phyloP scores from a whole-genome alignment of 2,113 vertebrate genomes.

The Burhinus bistriatus region DNA sequence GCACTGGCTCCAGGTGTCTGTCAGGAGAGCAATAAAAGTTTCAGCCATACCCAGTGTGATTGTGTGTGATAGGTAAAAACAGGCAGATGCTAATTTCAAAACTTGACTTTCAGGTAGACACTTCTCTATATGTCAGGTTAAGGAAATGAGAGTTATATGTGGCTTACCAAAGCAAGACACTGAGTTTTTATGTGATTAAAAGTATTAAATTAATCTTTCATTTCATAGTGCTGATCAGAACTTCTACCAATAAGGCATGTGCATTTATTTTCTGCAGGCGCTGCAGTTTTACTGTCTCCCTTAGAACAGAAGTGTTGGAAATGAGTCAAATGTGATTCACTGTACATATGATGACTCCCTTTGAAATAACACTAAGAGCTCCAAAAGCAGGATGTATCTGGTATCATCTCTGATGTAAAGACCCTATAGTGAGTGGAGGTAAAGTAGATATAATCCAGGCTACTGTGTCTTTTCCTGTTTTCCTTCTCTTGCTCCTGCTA shows the following conservation, averaged over 20 bases:
- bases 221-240: slow-evolving; percentile 30
- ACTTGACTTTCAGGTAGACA: neutral
- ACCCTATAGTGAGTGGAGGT: neutral
- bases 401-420: neutral
- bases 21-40: slow-evolving; percentile 51
- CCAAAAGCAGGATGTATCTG: neutral
- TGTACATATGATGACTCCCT: neutral
- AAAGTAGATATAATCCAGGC: neutral
- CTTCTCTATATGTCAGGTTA: neutral
- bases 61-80: slow-evolving; percentile 22
- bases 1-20: slow-evolving; percentile 58
- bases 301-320: slow-evolving; percentile 11
- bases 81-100: slow-evolving; percentile 45
- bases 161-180: neutral
- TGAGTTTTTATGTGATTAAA: neutral
- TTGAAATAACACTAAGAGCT: neutral
- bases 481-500: neutral
- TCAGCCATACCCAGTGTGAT: neutral
- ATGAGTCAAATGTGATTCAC: neutral
- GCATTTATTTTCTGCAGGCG: slow-evolving; percentile 17
- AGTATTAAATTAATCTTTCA: slow-evolving; percentile 25
- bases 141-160: neutral
- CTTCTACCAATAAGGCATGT: neutral
- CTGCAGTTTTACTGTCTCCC: neutral
- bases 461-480: neutral